Evolutionary conservation across 2,113 vertebrate species (phyloP).

Genomic region (Gallinago media): DNA sequence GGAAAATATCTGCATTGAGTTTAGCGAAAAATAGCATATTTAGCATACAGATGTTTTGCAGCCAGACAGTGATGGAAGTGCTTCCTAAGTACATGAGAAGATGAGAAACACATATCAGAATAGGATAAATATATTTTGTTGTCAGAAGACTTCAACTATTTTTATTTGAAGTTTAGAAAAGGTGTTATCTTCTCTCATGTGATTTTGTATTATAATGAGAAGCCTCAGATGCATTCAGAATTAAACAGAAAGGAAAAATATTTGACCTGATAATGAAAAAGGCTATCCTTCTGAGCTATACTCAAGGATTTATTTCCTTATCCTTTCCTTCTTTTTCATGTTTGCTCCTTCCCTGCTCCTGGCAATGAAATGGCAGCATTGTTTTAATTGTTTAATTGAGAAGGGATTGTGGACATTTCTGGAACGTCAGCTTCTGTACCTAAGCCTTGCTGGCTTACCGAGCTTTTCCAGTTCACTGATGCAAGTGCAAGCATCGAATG

Average conservation of each 20-base stretch:
- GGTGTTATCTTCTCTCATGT: not conserved
- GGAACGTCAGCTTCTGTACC: not conserved
- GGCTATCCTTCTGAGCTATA: not conserved
- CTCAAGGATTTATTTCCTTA: not conserved
- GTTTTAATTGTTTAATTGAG: not conserved
- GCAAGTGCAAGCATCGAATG: not conserved
- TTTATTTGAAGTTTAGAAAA: not conserved
- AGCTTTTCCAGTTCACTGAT: slow-evolving; percentile 58
- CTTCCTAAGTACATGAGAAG: slow-evolving; percentile 24
- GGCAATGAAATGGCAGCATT: not conserved
- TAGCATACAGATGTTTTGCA: slow-evolving; percentile 77
- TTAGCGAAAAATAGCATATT: slow-evolving; percentile 77
- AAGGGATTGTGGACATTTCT: not conserved
- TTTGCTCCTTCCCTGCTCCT: not conserved
- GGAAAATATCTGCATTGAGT: slow-evolving; percentile 77
- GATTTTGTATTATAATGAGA: not conserved
- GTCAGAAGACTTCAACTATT: not conserved
- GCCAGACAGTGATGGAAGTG: slow-evolving; percentile 71
- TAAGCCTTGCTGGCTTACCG: not conserved
- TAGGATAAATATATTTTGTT: not conserved
- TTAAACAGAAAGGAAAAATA: not conserved
- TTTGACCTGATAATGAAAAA: not conserved
- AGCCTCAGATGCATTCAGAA: not conserved
- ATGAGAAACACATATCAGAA: not conserved
- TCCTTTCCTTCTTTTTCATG: not conserved